A percentile compares a stretch with the other conserved stretches of the same genome.
These are phyloP conservation scores for Littorina saxatilis DNA, from an alignment of 1,140 invertebrate species.

Conservation along the genomic window DNA sequence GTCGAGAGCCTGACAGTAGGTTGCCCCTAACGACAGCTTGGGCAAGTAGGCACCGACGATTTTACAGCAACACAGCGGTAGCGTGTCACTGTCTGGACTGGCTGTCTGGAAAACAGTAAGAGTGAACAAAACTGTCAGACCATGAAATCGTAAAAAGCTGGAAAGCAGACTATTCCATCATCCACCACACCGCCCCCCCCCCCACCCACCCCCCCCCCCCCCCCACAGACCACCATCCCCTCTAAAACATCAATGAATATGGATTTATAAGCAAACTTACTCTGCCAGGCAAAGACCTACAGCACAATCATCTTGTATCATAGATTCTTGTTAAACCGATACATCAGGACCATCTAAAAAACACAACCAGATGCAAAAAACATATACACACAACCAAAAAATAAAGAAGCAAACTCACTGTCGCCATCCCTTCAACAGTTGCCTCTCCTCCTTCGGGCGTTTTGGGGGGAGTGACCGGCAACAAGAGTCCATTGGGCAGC, in stretches of 20 bases:
- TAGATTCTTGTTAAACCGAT: no score
- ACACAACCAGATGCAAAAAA: no score
- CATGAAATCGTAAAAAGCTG: no score
- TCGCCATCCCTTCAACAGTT: conserved; percentile 40
- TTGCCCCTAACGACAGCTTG: conserved; percentile 63
- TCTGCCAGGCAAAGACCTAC: no score
- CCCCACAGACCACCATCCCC: no score
- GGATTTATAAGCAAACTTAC: no score
- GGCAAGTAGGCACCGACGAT: conserved; percentile 69
- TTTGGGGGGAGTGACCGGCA: conserved; percentile 64
- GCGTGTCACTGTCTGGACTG: conserved; percentile 59
- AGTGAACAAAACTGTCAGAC: no score
- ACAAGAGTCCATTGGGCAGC: conserved; percentile 54
- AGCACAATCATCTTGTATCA: no score
- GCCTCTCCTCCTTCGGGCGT: conserved; percentile 62
- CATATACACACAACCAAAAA: background rate
- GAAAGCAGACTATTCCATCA: background rate
- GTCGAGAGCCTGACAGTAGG: conserved; percentile 85
- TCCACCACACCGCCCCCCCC: background rate
- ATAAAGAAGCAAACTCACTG: background rate
- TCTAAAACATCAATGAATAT: no score
- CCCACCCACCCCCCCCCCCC: background rate
- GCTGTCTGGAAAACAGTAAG: background rate
- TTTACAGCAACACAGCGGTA: conserved; percentile 73
- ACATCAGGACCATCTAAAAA: no score